Conservation (phyloP, 2,888 invertebrate genomes). For the Nycteola revayana region DNA sequence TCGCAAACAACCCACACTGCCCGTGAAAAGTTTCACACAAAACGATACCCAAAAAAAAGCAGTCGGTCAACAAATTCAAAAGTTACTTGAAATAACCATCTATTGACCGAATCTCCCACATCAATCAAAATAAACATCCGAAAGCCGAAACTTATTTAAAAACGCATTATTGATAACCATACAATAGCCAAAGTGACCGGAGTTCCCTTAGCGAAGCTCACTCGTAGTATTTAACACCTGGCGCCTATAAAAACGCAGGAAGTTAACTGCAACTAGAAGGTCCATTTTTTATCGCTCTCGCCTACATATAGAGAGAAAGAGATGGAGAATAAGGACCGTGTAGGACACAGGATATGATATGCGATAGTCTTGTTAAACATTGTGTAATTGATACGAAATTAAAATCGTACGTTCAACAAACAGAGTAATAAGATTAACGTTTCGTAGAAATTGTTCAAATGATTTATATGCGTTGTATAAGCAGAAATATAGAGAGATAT, state of each 20-base stretch:
- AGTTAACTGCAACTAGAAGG: constrained; percentile 27
- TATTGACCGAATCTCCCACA: constrained; percentile 5
- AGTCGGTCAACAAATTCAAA: neutral
- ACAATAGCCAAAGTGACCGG: constrained; percentile 14
- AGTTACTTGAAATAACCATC: constrained; percentile 1
- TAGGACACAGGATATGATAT: constrained; percentile 8
- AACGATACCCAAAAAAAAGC: too few relatives aligned
- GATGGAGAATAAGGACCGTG: constrained; percentile 9
- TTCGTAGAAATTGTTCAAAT: too few relatives aligned
- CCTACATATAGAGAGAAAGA: neutral
- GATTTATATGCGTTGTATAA: too few relatives aligned
- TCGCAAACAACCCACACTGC: too few relatives aligned
- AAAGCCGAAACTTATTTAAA: constrained; percentile 11
- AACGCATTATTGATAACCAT: constrained; percentile 17
- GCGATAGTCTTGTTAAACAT: neutral
- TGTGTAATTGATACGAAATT: constrained; percentile 14
- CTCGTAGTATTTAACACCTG: constrained; percentile 31
- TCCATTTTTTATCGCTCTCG: constrained; percentile 29
- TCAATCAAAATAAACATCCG: constrained; percentile 1
- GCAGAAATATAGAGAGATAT: too few relatives aligned
- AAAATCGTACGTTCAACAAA: constrained; percentile 3
- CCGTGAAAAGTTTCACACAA: too few relatives aligned
- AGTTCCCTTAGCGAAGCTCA: constrained; percentile 10
- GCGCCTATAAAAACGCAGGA: constrained; percentile 35
- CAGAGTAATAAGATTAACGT: too few relatives aligned